These are phyloP conservation scores for Odontocerum albicorne DNA, from an alignment of 2,888 invertebrate species.

Conservation along the genomic window DNA sequence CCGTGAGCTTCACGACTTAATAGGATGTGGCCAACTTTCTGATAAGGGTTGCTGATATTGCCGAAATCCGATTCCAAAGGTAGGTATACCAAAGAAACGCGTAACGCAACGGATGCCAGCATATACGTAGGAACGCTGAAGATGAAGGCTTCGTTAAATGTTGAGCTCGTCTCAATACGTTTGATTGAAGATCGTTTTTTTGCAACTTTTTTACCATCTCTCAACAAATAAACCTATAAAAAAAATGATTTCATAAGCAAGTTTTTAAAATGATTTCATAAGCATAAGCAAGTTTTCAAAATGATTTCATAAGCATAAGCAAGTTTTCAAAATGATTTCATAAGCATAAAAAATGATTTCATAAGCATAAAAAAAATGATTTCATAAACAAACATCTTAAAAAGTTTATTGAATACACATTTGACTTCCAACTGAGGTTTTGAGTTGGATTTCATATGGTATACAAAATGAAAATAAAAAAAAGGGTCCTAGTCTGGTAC, in stretches of 20 bases:
- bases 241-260: not conserved
- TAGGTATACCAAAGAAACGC: conserved; percentile 65
- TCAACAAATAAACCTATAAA: conserved; percentile 71
- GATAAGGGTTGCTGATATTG: conserved; percentile 52
- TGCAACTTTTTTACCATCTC: conserved; percentile 78
- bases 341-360: too few relatives aligned
- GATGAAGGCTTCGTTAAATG: conserved; percentile 84
- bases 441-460: too few relatives aligned
- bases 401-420: too few relatives aligned
- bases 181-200: conserved; percentile 81
- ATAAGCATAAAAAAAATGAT: too few relatives aligned
- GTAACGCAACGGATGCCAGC: conserved; percentile 70
- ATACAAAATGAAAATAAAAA: too few relatives aligned
- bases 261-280: too few relatives aligned
- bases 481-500: too few relatives aligned
- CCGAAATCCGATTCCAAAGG: conserved; percentile 42
- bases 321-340: too few relatives aligned
- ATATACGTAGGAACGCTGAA: conserved; percentile 77
- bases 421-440: too few relatives aligned
- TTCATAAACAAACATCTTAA: too few relatives aligned
- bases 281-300: too few relatives aligned
- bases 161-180: conserved; percentile 72
- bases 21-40: conserved; percentile 78
- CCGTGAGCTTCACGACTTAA: conserved; percentile 74
- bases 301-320: too few relatives aligned